Base-by-base conservation (phyloP, 2,797 vertebrate genomes). In the Tolypeutes matacus region DNA sequence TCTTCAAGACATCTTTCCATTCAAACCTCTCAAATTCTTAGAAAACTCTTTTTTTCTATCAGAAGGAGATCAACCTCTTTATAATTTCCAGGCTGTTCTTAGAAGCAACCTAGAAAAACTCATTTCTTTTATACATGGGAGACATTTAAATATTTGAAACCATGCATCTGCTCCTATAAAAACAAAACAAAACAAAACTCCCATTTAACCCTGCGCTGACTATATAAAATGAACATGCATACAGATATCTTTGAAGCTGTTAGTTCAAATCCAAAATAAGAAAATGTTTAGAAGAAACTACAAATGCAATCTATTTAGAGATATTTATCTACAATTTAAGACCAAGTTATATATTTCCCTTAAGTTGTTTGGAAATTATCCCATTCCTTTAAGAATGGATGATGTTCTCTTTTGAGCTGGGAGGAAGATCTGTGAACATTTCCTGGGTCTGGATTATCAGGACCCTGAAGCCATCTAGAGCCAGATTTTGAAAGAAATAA, bases 231-330 rank as follows among this genome's bases (percentile, higher is more conserved):
- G 53, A 53, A 14, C 14, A 53, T 36, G 36, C 15, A n/a, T 9
- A 69, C 3, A 67, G 23, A 65, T 86, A 3, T 49, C 17, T 85
- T 58, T 88, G 17, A 93, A 86, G 29, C 78, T 6, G 3, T 75
- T 82, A 49, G 34, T 49, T 73, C 27, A n/a, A 83, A 46, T 6
- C 53, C 72, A 65, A 89, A 89, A 64, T 56, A 29, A 65, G 20
- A 62, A 56, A n/a, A 53, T 56, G 4, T 58, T 86, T 80, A 86
- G 58, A 83, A 96, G 36, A 90, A 86, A 90, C 56, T n/a, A 76
- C 34, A 65, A 31, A 46, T 53, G 29, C 4, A 31, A 62, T 31
- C 82, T 42, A 14, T 14, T 91, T 25, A 17, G 42, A 17, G 18
- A n/a, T 49, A 20, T 60, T 53, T 36, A 76, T 60, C 25, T 64